Evolutionary conservation across 2,113 vertebrate species (phyloP), one percentile per base, ranked within the genome.

Genomic region (Todiramphus saurophagus): DNA sequence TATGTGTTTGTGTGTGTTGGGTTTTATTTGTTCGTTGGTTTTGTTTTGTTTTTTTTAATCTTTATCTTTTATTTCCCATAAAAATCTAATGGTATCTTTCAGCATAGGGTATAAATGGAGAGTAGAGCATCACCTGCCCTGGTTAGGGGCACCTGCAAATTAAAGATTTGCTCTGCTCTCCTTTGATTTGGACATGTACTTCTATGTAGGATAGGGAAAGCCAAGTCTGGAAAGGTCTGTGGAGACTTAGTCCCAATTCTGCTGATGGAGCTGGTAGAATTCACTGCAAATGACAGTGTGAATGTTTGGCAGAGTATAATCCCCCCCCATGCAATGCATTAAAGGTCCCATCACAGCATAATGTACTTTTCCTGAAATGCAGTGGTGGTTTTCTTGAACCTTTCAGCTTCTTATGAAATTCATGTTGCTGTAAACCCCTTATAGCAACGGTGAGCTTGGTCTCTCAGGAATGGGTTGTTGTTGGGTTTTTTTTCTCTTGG

Each of bases 131-230:
- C 73, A 39, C 15, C 20, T 55, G 19, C 19, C 5, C 10, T 59
- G 23, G 6, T 66, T 53, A 60, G 35, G 6, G 27, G 11, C 37
- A 74, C 24, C 21, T 63, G 30, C 50, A 77, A 85, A 44, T 33
- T 21, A 24, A 62, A 73, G 20, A n/a, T 58, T 92, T 77, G 16
- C 16, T 88, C 9, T 76, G 2, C 5, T 83, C 13, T 64, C 44
- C 16, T 6, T 30, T 0, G 0, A 5, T 77, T 75, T 67, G 43
- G 17, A 25, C 7, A 19, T 13, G 4, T 24, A 41, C 11, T 67
- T 48, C 18, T 48, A 4, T 69, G 44, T 25, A 18, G 30, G 53
- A 19, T 5, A 41, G 21, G 8, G 15, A 69, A 70, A 70, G 4
- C 9, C 19, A 76, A 27, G 17, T 66, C 55, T 74, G 13, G 24